phyloP scores from a whole-genome alignment of 2,888 invertebrate genomes.

The Coenonympha glycerion region DNA sequence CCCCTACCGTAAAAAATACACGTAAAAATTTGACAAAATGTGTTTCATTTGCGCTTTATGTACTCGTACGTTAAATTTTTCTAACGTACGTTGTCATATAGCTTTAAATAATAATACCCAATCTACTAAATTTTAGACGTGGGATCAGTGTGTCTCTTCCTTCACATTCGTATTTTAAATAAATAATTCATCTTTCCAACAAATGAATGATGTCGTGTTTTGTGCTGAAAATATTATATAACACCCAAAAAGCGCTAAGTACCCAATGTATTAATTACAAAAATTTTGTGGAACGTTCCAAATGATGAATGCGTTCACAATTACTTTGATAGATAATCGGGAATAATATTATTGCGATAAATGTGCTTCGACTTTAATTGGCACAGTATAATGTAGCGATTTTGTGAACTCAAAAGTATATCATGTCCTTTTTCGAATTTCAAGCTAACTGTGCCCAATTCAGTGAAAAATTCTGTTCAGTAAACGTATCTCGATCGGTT shows the following conservation, averaged over 20 bases:
- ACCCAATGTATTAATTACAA: conserved; percentile 29
- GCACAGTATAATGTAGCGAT: neutral
- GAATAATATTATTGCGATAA: conserved; percentile 4
- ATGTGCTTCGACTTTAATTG: conserved; percentile 1
- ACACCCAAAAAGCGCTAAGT: conserved; percentile 18
- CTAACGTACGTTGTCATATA: too few relatives aligned
- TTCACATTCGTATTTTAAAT: too few relatives aligned
- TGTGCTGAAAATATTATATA: conserved; percentile 35
- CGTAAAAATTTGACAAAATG: too few relatives aligned
- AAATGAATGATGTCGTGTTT: conserved; percentile 58
- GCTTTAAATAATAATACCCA: too few relatives aligned
- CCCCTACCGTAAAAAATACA: too few relatives aligned
- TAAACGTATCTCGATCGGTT: conserved; percentile 11
- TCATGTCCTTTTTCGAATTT: conserved; percentile 2
- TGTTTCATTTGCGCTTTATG: too few relatives aligned
- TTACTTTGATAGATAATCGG: conserved; percentile 26
- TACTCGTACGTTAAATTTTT: too few relatives aligned
- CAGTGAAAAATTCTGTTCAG: conserved; percentile 3
- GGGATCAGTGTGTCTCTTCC: too few relatives aligned
- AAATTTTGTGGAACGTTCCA: conserved; percentile 25
- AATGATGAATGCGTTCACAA: conserved; percentile 26
- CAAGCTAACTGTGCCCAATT: conserved; percentile 6
- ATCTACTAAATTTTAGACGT: too few relatives aligned
- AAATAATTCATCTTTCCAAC: conserved; percentile 60
- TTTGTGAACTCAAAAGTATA: neutral